Evolutionary conservation across 2,113 vertebrate genomes (phyloP).

Genomic region (Gobio gobio): DNA sequence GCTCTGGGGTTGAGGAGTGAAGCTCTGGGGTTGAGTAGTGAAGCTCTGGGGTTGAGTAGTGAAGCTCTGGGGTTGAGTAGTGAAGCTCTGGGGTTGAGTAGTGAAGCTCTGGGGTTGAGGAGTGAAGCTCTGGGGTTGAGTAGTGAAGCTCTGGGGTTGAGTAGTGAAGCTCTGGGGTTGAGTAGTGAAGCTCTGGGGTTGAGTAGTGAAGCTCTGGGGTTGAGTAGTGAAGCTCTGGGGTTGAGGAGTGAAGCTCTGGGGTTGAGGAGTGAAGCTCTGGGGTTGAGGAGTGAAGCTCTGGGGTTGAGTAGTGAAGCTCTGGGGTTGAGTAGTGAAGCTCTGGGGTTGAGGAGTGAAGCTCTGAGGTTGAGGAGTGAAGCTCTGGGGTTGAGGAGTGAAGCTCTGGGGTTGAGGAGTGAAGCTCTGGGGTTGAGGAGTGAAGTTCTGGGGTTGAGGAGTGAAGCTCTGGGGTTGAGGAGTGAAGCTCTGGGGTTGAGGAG

Average conservation of each 20-base stretch:
- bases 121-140: no score
- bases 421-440: slow-evolving; percentile 95
- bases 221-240: slow-evolving; percentile 48
- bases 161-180: no score
- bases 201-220: slow-evolving; percentile 97
- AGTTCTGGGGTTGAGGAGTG: slow-evolving; percentile 84
- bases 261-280: slow-evolving; percentile 98
- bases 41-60: no score
- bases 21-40: slow-evolving; percentile 85
- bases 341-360: slow-evolving; percentile 74
- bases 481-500: no score
- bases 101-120: no score
- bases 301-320: no score
- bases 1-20: slow-evolving; percentile 95
- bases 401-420: no score
- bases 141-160: slow-evolving; percentile 94
- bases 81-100: slow-evolving; percentile 89
- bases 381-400: slow-evolving; percentile 82
- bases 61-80: no score
- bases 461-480: no score
- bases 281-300: slow-evolving; percentile 50
- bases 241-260: no score
- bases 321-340: slow-evolving; percentile 98
- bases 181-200: no score
- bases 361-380: no score